Conservation (phyloP, 2,888 invertebrate species). For the Eupithecia tripunctaria region DNA sequence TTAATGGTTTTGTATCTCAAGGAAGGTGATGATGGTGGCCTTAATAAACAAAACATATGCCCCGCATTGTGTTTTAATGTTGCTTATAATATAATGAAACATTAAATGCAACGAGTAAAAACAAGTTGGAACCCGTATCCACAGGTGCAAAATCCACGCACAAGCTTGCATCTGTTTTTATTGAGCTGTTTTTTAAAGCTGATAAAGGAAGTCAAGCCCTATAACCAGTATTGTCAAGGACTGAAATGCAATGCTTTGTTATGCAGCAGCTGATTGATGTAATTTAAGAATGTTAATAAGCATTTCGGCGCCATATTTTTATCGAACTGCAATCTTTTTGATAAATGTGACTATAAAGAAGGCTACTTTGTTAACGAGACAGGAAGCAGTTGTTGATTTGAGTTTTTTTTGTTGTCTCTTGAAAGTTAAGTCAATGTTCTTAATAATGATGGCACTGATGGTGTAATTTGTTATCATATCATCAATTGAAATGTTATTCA, state of each 20-base stretch:
- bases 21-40: background rate
- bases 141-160: conserved; percentile 47
- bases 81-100: background rate
- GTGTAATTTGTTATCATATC: no score
- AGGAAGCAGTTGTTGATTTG: conserved; percentile 21
- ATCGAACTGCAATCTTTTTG: conserved; percentile 13
- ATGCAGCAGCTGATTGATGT: conserved; percentile 34
- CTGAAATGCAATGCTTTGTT: conserved; percentile 3
- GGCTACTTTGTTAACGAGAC: conserved; percentile 17
- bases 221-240: background rate
- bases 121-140: conserved; percentile 37
- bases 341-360: conserved; percentile 23
- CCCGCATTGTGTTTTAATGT: background rate
- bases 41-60: background rate
- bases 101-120: conserved; percentile 30
- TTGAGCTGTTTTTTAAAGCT: conserved; percentile 28
- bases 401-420: conserved; percentile 11
- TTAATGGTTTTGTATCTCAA: background rate
- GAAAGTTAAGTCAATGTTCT: background rate
- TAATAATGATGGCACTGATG: background rate
- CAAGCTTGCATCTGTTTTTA: conserved; percentile 41
- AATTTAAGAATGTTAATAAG: conserved; percentile 34
- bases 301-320: conserved; percentile 26
- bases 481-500: background rate
- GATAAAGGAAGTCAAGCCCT: background rate